Percentiles rank a stretch among this genome's conserved stretches.
These are phyloP conservation scores for Carabus problematicus DNA, from an alignment of 2,888 invertebrate species.

Conservation along the genomic window DNA sequence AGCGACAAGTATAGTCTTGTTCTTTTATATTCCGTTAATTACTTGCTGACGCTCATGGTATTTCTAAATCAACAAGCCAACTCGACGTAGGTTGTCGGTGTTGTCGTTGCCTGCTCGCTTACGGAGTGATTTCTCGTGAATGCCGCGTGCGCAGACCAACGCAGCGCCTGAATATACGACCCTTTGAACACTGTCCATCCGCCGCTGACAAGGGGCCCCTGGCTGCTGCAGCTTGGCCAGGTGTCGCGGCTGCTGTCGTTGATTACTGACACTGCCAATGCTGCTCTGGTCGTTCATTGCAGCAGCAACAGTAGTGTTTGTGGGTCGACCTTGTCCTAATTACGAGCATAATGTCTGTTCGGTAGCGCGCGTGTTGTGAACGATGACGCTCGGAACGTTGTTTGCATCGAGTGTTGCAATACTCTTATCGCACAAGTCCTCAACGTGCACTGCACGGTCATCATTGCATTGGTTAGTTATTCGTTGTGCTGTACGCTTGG, in stretches of 20 bases:
- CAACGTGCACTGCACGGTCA: not conserved
- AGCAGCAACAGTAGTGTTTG: slow-evolving; percentile 38
- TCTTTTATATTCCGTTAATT: too few species aligned
- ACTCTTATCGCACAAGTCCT: slow-evolving; percentile 42
- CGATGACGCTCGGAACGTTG: slow-evolving; percentile 51
- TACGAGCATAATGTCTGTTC: slow-evolving; percentile 49
- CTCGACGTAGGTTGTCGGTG: too few species aligned
- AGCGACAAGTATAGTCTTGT: too few species aligned
- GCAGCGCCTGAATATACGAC: slow-evolving; percentile 1
- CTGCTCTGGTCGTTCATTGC: slow-evolving; percentile 11
- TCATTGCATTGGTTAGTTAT: too few species aligned
- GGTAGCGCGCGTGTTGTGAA: slow-evolving; percentile 43
- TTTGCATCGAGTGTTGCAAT: slow-evolving; percentile 48
- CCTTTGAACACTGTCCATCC: slow-evolving; percentile 39
- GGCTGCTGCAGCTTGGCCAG: slow-evolving; percentile 20
- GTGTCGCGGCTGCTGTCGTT: slow-evolving; percentile 12
- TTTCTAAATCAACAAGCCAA: too few species aligned
- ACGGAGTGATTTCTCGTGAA: too few species aligned
- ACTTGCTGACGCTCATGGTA: too few species aligned
- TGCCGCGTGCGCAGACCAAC: too few species aligned
- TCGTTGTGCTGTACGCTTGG: too few species aligned
- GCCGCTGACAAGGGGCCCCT: slow-evolving; percentile 42
- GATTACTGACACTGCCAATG: slow-evolving; percentile 18
- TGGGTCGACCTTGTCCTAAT: slow-evolving; percentile 53
- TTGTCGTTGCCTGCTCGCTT: too few species aligned